Percentiles rank a stretch among this genome's conserved stretches.
These are phyloP conservation scores for Augiades crinisus DNA, from an alignment of 2,888 invertebrate species.

Conservation along the genomic window DNA sequence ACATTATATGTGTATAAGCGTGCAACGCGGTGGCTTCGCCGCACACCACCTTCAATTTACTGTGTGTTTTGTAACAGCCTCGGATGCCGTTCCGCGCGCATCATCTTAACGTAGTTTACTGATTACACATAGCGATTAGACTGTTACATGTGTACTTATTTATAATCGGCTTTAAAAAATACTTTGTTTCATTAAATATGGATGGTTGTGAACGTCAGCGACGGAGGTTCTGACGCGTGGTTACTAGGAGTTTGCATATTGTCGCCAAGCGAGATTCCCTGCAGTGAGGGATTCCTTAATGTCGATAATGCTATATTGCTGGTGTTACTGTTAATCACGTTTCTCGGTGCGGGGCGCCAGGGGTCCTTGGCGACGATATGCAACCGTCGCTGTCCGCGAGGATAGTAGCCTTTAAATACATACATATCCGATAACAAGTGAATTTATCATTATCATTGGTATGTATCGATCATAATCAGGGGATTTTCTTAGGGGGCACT, in stretches of 20 bases:
- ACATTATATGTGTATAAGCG: constrained; percentile 31
- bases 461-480: constrained; percentile 10
- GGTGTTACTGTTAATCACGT: too few relatives aligned
- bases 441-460: constrained; percentile 46
- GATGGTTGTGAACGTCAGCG: constrained; percentile 35
- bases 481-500: background rate
- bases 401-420: constrained; percentile 34
- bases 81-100: constrained; percentile 41
- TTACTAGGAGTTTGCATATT: constrained; percentile 5
- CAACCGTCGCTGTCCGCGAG: constrained; percentile 26
- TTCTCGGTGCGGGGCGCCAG: too few relatives aligned
- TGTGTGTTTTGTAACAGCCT: constrained; percentile 57
- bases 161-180: constrained; percentile 18
- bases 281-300: too few relatives aligned
- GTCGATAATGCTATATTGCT: too few relatives aligned
- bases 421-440: constrained; percentile 69
- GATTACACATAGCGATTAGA: constrained; percentile 24
- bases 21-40: constrained; percentile 29
- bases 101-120: constrained; percentile 23
- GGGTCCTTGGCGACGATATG: constrained; percentile 3
- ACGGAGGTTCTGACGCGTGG: constrained; percentile 20
- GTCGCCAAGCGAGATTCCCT: constrained; percentile 3
- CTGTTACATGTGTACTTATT: constrained; percentile 12
- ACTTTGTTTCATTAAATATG: constrained; percentile 34
- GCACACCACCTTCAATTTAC: constrained; percentile 30